phyloP scores from a whole-genome alignment of 2,888 invertebrate genomes.

The Diaphora mendica region DNA sequence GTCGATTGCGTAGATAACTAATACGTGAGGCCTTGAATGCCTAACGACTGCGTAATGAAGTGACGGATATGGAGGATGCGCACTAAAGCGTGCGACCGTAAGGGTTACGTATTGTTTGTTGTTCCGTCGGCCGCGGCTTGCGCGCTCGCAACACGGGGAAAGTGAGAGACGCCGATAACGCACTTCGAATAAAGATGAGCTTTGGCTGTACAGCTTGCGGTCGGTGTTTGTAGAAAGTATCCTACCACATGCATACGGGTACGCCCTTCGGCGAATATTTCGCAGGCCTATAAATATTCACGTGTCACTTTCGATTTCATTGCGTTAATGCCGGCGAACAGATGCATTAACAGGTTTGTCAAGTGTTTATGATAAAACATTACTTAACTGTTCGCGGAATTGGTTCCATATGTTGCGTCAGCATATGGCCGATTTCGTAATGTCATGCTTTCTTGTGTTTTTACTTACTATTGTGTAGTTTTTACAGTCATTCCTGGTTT shows the following conservation, averaged over 20 bases:
- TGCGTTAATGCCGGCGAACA: conserved; percentile 71
- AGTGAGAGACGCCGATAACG: conserved; percentile 69
- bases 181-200: conserved; percentile 82
- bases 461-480: conserved; percentile 48
- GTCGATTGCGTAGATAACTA: conserved; percentile 55
- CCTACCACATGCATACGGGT: conserved; percentile 80
- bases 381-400: conserved; percentile 76
- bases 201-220: conserved; percentile 70
- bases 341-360: conserved; percentile 60
- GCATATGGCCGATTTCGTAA: conserved; percentile 69
- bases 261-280: conserved; percentile 85
- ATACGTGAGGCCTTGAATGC: conserved; percentile 66
- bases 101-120: conserved; percentile 72
- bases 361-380: conserved; percentile 72
- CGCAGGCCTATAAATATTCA: conserved; percentile 83
- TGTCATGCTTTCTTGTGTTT: conserved; percentile 57
- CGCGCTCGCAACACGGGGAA: conserved; percentile 66
- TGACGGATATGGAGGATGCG: conserved; percentile 69
- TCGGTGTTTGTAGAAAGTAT: conserved; percentile 81
- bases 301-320: conserved; percentile 81
- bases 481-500: conserved; percentile 45
- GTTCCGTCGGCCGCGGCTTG: conserved; percentile 59
- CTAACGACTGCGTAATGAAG: conserved; percentile 34
- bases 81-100: conserved; percentile 57
- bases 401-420: conserved; percentile 67